Base-by-base conservation (phyloP, 2,888 invertebrate species). In the Drosophila fungiperda region DNA sequence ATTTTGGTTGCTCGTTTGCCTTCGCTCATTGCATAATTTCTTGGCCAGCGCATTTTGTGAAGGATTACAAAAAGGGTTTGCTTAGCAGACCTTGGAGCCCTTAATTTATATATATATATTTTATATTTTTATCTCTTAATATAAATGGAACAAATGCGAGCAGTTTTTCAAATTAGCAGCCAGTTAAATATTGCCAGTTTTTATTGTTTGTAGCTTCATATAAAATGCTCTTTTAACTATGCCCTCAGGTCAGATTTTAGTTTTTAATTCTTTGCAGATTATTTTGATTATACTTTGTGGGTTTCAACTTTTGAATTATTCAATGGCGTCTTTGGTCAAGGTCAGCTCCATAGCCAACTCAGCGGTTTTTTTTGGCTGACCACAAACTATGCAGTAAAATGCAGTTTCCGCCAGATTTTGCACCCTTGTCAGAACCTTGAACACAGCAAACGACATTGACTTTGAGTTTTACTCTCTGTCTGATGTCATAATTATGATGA, bases 321-420 rank as follows among this genome's bases (percentile, higher is more conserved):
- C 80, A 73, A 68, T 62, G 77, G 48, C 35, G 38, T 55, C 61
- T 69, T 17, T 77, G 59, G 71, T 48, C 79, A 82, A 76, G 79
- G 82, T 63, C 62, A 59, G 67, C 45, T 68, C 32, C 42, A 26
- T 0, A 29, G 29, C 29, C 29, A 29, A 29, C 38, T 26, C 15
- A 42, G 20, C 40, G 33, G 7, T 38, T 57, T 29, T 29, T 29
- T 15, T 29, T 53, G 48, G 42, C 50, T 67, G 79, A 61, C 81
- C 81, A 63, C 68, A 76, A 81, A 73, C 49, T 68, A 69, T 82
- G 79, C 73, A 65, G 76, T 72, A 76, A 78, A 75, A 61, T 80
- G 78, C 81, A 70, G 70, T 64, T 49, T 52, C 63, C 53, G 23
- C 67, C 64, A 64, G 65, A 77, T 68, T 65, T 55, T 64, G 48